Percentiles rank a stretch among this genome's conserved stretches.
Conservation (phyloP, 2,797 vertebrate species). For the Bryconaethiops microstoma region DNA sequence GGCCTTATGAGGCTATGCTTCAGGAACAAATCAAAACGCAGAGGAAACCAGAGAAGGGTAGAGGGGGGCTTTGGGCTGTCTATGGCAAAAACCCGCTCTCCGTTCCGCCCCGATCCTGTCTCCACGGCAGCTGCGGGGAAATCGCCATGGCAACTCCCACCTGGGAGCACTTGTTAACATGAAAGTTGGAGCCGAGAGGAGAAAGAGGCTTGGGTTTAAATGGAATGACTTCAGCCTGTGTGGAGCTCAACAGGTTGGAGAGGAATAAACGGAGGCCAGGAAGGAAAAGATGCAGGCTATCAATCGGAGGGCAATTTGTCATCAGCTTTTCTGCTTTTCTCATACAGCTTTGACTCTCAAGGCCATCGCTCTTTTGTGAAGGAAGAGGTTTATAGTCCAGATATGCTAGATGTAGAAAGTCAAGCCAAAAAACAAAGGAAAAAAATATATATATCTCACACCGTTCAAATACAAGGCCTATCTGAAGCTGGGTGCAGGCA, state of each 20-base stretch:
- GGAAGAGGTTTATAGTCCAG: conserved; percentile 27
- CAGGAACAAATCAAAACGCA: conserved; percentile 41
- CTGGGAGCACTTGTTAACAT: conserved; percentile 72
- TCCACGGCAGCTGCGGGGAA: conserved; percentile 63
- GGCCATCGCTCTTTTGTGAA: background rate
- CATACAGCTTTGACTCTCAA: conserved; percentile 36
- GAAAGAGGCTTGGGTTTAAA: conserved; percentile 55
- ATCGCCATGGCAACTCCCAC: conserved; percentile 70
- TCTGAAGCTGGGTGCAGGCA: conserved; percentile 31
- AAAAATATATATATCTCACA: background rate
- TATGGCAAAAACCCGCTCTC: conserved; percentile 53
- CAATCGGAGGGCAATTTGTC: conserved; percentile 52
- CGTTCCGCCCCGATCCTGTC: conserved; percentile 61
- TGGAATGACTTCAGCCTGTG: conserved; percentile 54
- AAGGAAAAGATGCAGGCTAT: conserved; percentile 52
- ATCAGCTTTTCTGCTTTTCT: conserved; percentile 46
- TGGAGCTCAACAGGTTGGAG: conserved; percentile 62
- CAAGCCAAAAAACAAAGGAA: conserved; percentile 1
- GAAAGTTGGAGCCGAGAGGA: conserved; percentile 58
- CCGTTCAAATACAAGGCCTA: conserved; percentile 23
- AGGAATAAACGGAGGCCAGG: conserved; percentile 45
- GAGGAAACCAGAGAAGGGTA: conserved; percentile 38
- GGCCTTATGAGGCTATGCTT: conserved; percentile 46
- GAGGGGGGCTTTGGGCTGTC: conserved; percentile 50
- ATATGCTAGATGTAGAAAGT: conserved; percentile 26